Conservation (phyloP, 2,888 invertebrate species). For the Cheiracanthium punctorium region DNA sequence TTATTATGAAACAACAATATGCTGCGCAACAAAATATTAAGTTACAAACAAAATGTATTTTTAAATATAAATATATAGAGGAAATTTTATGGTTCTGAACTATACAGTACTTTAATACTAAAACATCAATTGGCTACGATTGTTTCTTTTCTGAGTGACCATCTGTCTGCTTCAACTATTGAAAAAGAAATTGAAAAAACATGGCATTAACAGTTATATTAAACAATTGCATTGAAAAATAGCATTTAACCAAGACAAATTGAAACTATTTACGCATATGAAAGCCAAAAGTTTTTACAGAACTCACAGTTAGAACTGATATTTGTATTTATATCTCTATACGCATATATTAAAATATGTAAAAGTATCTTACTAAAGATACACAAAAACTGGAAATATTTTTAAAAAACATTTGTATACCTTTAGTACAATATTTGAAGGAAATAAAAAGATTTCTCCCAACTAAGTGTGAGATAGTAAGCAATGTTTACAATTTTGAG, state of each 20-base stretch:
- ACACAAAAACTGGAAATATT: too few relatives aligned
- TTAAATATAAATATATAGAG: neutral
- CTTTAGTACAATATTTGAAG: too few relatives aligned
- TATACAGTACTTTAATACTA: conserved; percentile 10
- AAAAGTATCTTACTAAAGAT: too few relatives aligned
- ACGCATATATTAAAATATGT: neutral
- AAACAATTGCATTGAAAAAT: neutral
- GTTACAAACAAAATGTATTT: neutral
- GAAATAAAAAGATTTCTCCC: too few relatives aligned
- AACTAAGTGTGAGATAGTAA: too few relatives aligned
- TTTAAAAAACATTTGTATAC: too few relatives aligned
- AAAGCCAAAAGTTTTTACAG: neutral
- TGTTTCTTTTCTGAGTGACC: conserved; percentile 17
- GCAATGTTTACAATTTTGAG: too few relatives aligned
- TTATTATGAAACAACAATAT: too few relatives aligned
- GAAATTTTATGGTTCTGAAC: neutral
- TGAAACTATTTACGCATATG: too few relatives aligned
- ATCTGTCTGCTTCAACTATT: conserved; percentile 26
- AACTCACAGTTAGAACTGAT: neutral
- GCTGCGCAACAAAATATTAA: too few relatives aligned
- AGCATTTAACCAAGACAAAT: too few relatives aligned
- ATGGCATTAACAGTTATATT: neutral
- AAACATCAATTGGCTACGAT: conserved; percentile 13
- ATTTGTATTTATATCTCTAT: neutral
- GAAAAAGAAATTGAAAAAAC: neutral